Base-by-base conservation (phyloP, 2,888 invertebrate species). In the Tridacna gigas region DNA sequence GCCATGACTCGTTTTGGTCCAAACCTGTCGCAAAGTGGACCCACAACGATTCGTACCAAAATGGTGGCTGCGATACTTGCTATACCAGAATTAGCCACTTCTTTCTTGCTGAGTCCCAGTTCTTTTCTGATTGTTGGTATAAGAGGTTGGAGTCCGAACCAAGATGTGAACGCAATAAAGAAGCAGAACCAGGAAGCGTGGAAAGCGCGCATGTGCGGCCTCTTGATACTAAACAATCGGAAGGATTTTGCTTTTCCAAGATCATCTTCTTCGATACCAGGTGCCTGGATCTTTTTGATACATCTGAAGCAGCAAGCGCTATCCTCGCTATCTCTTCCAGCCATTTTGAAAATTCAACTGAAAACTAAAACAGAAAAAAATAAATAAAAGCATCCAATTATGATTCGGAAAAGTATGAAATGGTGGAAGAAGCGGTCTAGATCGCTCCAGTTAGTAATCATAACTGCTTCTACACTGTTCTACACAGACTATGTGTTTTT, bases 121-220 rank as follows among this genome's bases (percentile, higher is more conserved):
- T 86, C 85, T 48, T 82, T 82, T 51, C 71, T 69, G 25, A 86
- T 86, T 7, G 85, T 86, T 26, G 85, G 85, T 20, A 86, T 73
- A 13, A 86, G 56, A 56, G 85, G 85, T 47, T 86, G 85, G 7
- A 86, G 69, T 7, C 85, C 80, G 45, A 86, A 86, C 85, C 85
- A 86, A 15, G 85, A 61, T 13, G 82, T 82, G 63, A 86, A 82
- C 0, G 85, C 85, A 13, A 82, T 69, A 26, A 85, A 84, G 61
- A 82, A 82, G 48, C 82, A 76, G 47, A 82, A 79, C 85, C 85
- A 86, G 18, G 82, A 82, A 0, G 85, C 26, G 61, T 86, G 85
- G 77, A 86, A 86, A 12, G 65, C 79, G 9, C 86, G 73, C 86
- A 86, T 86, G 65, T 80, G 79, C 13, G 86, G 86, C 18, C 83